Percentiles rank a stretch among this genome's conserved stretches.
Conservation (phyloP, 1,140 invertebrate genomes). For the Papilio polytes region DNA sequence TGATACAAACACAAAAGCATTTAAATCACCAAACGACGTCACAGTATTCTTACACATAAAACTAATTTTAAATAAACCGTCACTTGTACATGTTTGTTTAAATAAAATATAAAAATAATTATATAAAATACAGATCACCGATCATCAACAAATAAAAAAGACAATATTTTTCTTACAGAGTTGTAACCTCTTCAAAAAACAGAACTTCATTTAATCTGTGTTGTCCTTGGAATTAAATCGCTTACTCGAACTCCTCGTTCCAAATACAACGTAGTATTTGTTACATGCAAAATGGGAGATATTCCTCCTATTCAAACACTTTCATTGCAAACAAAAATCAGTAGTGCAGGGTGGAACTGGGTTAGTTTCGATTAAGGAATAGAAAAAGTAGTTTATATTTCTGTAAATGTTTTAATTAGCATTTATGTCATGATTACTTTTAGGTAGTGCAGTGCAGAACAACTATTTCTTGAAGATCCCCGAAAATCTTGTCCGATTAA, state of each 20-base stretch:
- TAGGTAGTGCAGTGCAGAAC: neutral
- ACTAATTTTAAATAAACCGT: neutral
- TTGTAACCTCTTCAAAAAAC: neutral
- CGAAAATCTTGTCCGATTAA: neutral
- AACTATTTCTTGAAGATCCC: no score
- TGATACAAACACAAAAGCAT: neutral
- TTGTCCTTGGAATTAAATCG: neutral
- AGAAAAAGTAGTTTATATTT: no score
- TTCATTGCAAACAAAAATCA: no score
- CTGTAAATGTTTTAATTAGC: no score
- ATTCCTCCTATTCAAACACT: neutral
- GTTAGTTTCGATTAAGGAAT: no score
- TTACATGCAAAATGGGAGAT: no score
- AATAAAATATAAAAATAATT: neutral
- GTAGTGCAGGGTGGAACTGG: no score
- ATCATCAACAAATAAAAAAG: neutral
- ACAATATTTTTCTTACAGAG: neutral
- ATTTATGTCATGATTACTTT: neutral
- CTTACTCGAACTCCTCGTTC: neutral
- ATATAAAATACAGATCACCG: neutral
- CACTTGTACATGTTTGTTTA: neutral
- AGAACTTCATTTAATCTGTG: neutral
- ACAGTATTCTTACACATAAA: neutral
- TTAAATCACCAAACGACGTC: neutral
- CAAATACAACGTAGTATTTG: neutral